Conservation (phyloP, 2,888 invertebrate genomes). For the Leptinotarsa peninsularis region DNA sequence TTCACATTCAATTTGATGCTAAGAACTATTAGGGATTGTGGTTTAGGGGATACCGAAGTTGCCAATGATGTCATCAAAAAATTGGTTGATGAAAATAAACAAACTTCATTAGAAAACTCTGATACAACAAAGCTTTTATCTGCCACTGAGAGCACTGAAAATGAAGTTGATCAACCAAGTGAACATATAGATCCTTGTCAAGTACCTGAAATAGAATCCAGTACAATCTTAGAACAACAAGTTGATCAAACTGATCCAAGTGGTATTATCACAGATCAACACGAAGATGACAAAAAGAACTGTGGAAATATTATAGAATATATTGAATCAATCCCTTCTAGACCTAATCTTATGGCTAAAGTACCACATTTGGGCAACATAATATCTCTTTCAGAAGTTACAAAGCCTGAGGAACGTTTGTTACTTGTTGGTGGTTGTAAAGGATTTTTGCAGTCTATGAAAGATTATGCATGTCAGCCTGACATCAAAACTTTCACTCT, state of each 20-base stretch:
- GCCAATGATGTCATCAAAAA: slow-evolving; percentile 67
- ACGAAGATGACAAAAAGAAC: too few relatives aligned
- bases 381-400: slow-evolving; percentile 71
- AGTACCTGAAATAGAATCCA: neutral
- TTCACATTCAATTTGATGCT: slow-evolving; percentile 86
- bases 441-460: slow-evolving; percentile 83
- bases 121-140: slow-evolving; percentile 6
- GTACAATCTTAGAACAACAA: neutral
- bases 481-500: slow-evolving; percentile 84
- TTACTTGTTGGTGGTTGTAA: slow-evolving; percentile 83
- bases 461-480: slow-evolving; percentile 74
- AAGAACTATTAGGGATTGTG: slow-evolving; percentile 83
- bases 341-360: slow-evolving; percentile 77
- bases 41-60: slow-evolving; percentile 75
- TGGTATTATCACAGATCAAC: too few relatives aligned
- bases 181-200: neutral
- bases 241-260: too few relatives aligned
- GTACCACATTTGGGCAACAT: slow-evolving; percentile 74
- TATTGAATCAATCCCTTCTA: slow-evolving; percentile 38
- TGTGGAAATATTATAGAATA: neutral
- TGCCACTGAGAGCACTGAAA: slow-evolving; percentile 2
- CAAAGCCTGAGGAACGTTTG: slow-evolving; percentile 75
- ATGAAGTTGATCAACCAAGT: neutral
- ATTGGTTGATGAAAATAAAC: slow-evolving; percentile 36
- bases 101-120: slow-evolving; percentile 18